Evolutionary conservation across 2,888 invertebrate species (phyloP), one percentile per base, ranked within the genome.

Genomic region (Drymonia ruficornis): DNA sequence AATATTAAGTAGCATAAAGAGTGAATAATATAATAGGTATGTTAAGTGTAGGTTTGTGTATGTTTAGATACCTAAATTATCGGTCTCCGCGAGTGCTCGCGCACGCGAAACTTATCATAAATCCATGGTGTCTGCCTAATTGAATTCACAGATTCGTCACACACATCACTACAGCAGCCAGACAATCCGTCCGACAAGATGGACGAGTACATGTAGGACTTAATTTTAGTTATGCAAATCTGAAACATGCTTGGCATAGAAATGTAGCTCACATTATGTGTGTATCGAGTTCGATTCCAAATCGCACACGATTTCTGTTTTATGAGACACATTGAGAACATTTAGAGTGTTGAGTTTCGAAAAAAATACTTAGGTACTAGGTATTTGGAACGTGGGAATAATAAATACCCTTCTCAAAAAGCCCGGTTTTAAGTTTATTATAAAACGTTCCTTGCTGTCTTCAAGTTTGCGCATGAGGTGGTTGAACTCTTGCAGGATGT

Each of bases 401-500:
- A 0, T 16, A 11, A 16, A 40, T 15, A 0, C 3, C 2, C 40
- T 40, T 16, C 16, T 15, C 16, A 15, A 16, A 40, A 19, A 8
- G 23, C 23, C 44, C 44, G 23, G 8, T 23, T 44, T 18, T 18
- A 42, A 42, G 19, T 9, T 7, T 40, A 15, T 40, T 40, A 11
- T 15, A 40, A n/a, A 40, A 40, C 23, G 23, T 23, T 23, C 23
- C 23, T 23, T 23, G 23, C 23, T 23, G 7, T 23, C 4, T 23
- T 23, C 7, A 23, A 4, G 23, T 23, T 23, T 23, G 23, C 7
- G 42, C 16, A 18, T 52, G 66, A 53, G 72, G 66, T 70, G 70
- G 49, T 58, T 66, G 70, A 70, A 60, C 70, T 62, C 66, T 23
- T 28, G 23, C 61, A 63, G 72, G 69, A 71, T 59, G 59, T 60